Conservation (phyloP, 2,113 vertebrate genomes). For the Ochotona princeps region DNA sequence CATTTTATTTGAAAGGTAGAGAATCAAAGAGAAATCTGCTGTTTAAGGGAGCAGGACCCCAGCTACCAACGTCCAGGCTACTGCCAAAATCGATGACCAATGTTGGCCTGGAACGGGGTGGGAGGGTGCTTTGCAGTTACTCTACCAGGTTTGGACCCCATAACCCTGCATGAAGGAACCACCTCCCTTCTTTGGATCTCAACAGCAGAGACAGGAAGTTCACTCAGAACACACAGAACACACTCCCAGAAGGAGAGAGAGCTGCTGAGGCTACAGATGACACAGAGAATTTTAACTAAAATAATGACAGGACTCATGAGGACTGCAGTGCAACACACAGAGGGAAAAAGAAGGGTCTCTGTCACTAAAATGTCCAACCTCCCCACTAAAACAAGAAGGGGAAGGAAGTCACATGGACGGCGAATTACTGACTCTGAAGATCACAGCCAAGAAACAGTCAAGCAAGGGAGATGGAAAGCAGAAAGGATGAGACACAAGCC, state of each 20-base stretch:
- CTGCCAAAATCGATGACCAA: neutral
- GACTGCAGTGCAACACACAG: neutral
- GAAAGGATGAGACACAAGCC: accelerated
- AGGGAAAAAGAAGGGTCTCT: neutral
- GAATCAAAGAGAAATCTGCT: neutral
- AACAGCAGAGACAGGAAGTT: neutral
- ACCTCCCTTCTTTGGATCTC: neutral
- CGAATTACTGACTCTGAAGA: neutral
- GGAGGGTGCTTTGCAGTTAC: neutral
- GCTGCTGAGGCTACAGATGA: neutral
- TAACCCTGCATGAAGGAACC: neutral
- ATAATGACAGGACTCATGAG: neutral
- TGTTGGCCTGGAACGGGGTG: neutral
- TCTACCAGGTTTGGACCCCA: neutral
- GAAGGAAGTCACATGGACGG: accelerated
- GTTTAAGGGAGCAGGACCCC: conserved; percentile 17
- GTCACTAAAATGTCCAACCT: neutral
- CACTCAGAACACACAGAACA: neutral
- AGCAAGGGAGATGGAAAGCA: neutral
- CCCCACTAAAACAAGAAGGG: neutral
- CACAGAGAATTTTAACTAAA: conserved; percentile 28
- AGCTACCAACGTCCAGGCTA: neutral
- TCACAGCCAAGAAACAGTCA: neutral
- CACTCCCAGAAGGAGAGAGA: neutral
- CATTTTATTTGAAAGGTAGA: too few relatives aligned